A percentile compares a stretch with the other conserved stretches of the same genome.
Conservation (phyloP, 2,113 vertebrate genomes). For the Osmerus eperlanus region DNA sequence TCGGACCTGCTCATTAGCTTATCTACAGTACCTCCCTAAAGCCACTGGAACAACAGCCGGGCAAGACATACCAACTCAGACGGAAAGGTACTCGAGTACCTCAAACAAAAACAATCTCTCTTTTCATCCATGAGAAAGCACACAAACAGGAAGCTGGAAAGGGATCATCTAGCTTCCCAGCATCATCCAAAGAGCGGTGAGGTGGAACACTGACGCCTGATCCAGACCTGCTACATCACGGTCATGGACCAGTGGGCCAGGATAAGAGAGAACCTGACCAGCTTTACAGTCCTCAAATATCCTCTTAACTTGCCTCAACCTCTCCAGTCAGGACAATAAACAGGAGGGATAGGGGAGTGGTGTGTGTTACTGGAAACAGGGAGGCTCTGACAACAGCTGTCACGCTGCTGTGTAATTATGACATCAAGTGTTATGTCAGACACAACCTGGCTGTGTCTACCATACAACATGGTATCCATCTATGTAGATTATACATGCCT, state of each 20-base stretch:
- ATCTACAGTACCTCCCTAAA: constrained; percentile 49
- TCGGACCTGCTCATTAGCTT: constrained; percentile 45
- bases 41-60: constrained; percentile 16
- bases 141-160: constrained; percentile 42
- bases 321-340: not conserved
- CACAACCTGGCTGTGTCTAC: no score
- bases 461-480: not conserved
- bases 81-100: not conserved
- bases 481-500: no score
- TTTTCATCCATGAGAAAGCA: constrained; percentile 33
- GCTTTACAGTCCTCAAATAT: constrained; percentile 18
- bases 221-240: constrained; percentile 28
- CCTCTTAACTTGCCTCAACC: not conserved
- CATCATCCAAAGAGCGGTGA: constrained; percentile 22
- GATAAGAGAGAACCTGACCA: not conserved
- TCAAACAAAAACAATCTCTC: constrained; percentile 41
- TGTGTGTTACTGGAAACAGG: constrained; percentile 8
- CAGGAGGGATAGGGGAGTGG: not conserved
- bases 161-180: constrained; percentile 19
- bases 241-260: constrained; percentile 16
- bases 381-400: not conserved
- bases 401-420: not conserved
- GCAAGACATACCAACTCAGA: constrained; percentile 33
- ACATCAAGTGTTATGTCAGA: not conserved
- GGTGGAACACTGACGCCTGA: constrained; percentile 44